Base-by-base conservation (phyloP, 2,888 invertebrate genomes). In the Callimorpha dominula region DNA sequence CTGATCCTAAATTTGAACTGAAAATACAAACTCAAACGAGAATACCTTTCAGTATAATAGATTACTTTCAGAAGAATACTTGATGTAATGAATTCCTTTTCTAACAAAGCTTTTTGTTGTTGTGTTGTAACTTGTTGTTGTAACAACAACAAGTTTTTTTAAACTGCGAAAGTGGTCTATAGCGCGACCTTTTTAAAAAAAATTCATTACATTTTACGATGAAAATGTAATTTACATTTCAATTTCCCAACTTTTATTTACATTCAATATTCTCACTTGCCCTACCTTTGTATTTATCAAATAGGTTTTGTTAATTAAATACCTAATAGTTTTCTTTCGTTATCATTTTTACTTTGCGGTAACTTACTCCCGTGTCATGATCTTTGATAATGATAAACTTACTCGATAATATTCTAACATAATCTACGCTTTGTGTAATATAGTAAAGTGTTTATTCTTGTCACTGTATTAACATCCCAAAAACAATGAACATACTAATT, bases 21-120 rank as follows among this genome's bases (percentile, higher is more conserved):
- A 49, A 49, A 8, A 9, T 50, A 50, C 17, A 7, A 65, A 65
- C 31, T 65, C 49, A 49, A 50, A 65, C 49, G 49, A 65, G 46
- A 7, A 20, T 49, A 46, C 46, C n/a, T 65, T 65, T 46, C 43
- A 31, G 8, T 31, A 31, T 31, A 31, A 31, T 31, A 31, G 1
- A 1, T 31, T 31, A 31, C 31, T 31, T 31, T 31, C 31, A 31
- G 31, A 1, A 5, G 8, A 49, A 31, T 65, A 65, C 31, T 65
- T 46, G 20, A 49, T 20, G 49, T 49, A 65, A 65, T 49, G n/a
- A 65, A 31, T 65, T 65, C 65, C 46, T 49, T 65, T 20, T 20
- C 46, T 20, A 49, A 49, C 20, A 49, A 65, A 14, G 40, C 49
- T 31, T 31, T 7, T 65, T 65, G 20, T 31, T 31, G 60, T 31